Evolutionary conservation across 2,113 vertebrate genomes (phyloP).

Genomic region (Lamprologus lemairii): DNA sequence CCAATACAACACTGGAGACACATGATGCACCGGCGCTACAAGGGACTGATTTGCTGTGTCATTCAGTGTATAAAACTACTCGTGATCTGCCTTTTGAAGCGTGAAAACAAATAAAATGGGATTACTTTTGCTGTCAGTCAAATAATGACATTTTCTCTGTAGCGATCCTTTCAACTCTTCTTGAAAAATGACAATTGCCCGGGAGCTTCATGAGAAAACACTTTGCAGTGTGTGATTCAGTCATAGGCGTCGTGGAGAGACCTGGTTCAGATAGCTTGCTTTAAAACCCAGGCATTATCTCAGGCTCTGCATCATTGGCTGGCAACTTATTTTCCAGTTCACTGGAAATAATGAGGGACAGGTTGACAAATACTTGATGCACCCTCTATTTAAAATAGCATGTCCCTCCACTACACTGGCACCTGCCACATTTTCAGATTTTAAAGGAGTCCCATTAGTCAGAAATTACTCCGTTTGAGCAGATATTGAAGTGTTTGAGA

Average conservation of each 20-base stretch:
- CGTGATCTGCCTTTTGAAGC: slow-evolving; percentile 21
- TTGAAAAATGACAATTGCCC: slow-evolving; percentile 28
- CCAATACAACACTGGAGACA: not conserved
- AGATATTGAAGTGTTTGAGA: slow-evolving; percentile 21
- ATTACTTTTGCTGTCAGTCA: slow-evolving; percentile 39
- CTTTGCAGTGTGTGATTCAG: slow-evolving; percentile 9
- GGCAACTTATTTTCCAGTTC: slow-evolving; percentile 75
- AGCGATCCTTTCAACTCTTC: slow-evolving; percentile 10
- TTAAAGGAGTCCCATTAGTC: slow-evolving; percentile 7
- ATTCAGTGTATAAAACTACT: slow-evolving; percentile 17
- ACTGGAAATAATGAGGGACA: slow-evolving; percentile 61
- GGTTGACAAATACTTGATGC: slow-evolving; percentile 66
- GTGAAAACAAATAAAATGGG: slow-evolving; percentile 20
- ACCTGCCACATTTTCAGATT: slow-evolving; percentile 45
- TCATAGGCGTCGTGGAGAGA: slow-evolving; percentile 40
- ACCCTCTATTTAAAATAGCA: slow-evolving; percentile 43
- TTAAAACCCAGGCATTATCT: slow-evolving; percentile 57
- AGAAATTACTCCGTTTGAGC: not conserved
- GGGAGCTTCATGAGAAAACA: slow-evolving; percentile 35
- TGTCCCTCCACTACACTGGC: slow-evolving; percentile 3
- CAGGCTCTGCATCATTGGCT: slow-evolving; percentile 48
- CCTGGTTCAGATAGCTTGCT: slow-evolving; percentile 51
- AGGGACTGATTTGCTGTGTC: slow-evolving; percentile 1
- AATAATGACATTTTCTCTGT: slow-evolving; percentile 3
- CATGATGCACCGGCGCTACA: not conserved